Evolutionary conservation across 2,797 vertebrate species (phyloP), one percentile per base, ranked within the genome.

Genomic region (Coregonus suidteri): DNA sequence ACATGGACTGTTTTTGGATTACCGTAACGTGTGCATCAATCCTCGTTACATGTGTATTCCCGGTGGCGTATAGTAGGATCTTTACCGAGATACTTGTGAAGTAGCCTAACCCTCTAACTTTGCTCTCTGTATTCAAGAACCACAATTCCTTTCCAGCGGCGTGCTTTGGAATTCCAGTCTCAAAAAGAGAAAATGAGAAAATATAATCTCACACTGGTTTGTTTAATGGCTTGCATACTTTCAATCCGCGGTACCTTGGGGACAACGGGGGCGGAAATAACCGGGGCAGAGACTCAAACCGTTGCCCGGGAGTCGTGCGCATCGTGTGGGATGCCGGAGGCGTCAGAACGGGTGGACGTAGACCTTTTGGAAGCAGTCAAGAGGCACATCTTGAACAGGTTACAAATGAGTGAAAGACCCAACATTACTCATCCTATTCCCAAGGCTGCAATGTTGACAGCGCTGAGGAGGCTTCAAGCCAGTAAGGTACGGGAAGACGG

Each of bases 371-470:
- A 99, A 91, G 98, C 98, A 81, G 97, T 99, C 86, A 99, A 99
- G 93, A 93, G 97, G 83, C 97, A 99, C 91, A 99, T 99, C 78
- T 92, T 99, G 87, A 97, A 93, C 92, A 92, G 97, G 85, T 90
- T 99, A 83, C 98, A 99, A 94, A 96, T 99, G 97, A 91, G 96
- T 78, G 95, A 96, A 73, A 92, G 97, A 86, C 97, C 98, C 82
- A 99, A 99, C 94, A 99, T 99, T 94, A 99, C 97, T 14, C 97
- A 98, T 81, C 96, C 97, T 15, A 96, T 99, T 87, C 97, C 98
- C 59, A 97, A 96, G 91, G 98, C 97, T 34, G 96, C 98, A 85
- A 96, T 99, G 97, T 96, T 98, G 87, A 98, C 96, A n/a, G 98
- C 97, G 75, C 94, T 99, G 88, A 89, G 97, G 91, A 97, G 97